Evolutionary conservation across 2,113 vertebrate genomes (phyloP).

Genomic region (Crocuta crocuta): DNA sequence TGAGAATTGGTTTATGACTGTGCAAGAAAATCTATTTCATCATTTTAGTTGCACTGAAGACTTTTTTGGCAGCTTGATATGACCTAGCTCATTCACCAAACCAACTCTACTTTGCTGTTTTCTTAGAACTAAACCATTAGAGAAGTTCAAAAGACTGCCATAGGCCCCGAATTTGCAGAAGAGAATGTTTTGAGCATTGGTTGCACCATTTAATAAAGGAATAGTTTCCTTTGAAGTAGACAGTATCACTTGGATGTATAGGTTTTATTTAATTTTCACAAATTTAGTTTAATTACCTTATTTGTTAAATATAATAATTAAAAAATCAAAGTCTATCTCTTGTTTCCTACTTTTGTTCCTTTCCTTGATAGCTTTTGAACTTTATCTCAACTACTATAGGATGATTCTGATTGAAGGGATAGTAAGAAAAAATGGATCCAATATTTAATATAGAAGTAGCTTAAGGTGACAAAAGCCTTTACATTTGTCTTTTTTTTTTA

Average conservation of each 20-base stretch:
- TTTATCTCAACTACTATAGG: background rate
- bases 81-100: constrained; percentile 38
- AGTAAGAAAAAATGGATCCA: constrained; percentile 10
- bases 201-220: constrained; percentile 41
- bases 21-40: constrained; percentile 33
- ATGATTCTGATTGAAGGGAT: constrained; percentile 31
- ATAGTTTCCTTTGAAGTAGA: constrained; percentile 32
- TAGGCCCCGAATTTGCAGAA: constrained; percentile 34
- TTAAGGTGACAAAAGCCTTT: constrained; percentile 48
- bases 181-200: background rate
- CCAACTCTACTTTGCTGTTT: constrained; percentile 6
- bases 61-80: constrained; percentile 34
- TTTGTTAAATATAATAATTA: constrained; percentile 37
- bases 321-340: constrained; percentile 4
- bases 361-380: constrained; percentile 24
- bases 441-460: constrained; percentile 53
- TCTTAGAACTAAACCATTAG: background rate
- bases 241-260: constrained; percentile 46
- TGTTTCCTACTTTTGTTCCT: constrained; percentile 8
- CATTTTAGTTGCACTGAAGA: constrained; percentile 36
- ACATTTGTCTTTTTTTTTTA: background rate
- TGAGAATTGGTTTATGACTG: constrained; percentile 39
- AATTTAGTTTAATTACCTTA: constrained; percentile 49
- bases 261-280: constrained; percentile 7
- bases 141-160: constrained; percentile 37